A percentile compares a stretch with the other conserved stretches of the same genome.
Evolutionary conservation across 2,888 invertebrate species (phyloP).

Genomic region (Acrobasis consociella): DNA sequence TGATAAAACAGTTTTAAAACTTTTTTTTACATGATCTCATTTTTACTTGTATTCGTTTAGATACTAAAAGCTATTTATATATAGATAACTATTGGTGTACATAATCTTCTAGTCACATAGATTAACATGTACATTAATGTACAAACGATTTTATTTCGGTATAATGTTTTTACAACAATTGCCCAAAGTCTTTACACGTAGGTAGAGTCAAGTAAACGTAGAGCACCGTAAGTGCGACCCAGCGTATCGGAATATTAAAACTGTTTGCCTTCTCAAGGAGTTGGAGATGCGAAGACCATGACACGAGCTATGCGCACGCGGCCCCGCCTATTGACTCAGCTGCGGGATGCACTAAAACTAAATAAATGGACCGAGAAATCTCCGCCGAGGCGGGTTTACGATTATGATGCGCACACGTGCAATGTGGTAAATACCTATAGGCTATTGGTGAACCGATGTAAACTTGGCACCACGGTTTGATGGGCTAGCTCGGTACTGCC

Average conservation of each 20-base stretch:
- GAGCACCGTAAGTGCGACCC: neutral
- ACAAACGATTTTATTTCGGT: no score
- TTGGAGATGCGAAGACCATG: slow-evolving; percentile 26
- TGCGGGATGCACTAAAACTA: slow-evolving; percentile 57
- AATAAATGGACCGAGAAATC: slow-evolving; percentile 64
- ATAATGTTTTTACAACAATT: no score
- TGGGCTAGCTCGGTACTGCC: neutral
- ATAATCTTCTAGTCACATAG: no score
- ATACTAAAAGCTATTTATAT: no score
- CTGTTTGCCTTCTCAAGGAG: slow-evolving; percentile 30
- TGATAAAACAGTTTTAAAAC: no score
- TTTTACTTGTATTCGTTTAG: no score
- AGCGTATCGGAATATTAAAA: slow-evolving; percentile 25
- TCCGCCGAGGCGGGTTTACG: slow-evolving; percentile 60
- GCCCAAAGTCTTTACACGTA: no score
- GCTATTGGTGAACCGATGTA: neutral
- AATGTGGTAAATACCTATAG: slow-evolving; percentile 13
- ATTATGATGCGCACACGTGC: slow-evolving; percentile 61
- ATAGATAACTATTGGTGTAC: no score
- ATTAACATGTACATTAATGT: no score
- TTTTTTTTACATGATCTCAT: no score
- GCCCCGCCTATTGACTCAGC: slow-evolving; percentile 57
- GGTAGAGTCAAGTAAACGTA: neutral
- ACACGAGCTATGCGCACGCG: slow-evolving; percentile 22
- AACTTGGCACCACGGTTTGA: neutral